These are phyloP conservation scores for Lytechinus pictus DNA, from an alignment of 35 echinoderm and acorn worm species.

Conservation along the genomic window DNA sequence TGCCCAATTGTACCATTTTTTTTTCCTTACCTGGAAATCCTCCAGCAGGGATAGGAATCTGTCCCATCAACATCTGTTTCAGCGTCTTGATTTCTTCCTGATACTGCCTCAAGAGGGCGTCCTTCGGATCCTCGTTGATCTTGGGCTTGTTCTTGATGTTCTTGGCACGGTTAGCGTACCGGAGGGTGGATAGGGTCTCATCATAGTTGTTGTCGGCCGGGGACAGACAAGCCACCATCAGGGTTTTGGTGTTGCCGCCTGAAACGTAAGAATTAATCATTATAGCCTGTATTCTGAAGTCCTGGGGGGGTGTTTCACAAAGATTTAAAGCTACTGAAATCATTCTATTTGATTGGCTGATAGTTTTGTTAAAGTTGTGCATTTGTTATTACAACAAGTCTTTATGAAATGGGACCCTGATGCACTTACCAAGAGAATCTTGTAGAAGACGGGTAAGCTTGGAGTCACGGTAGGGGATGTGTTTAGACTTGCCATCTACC, in stretches of 20 bases:
- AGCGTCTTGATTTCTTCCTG: slow-evolving; percentile 91
- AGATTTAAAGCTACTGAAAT: too few relatives aligned
- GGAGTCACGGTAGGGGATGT: slow-evolving; percentile 99
- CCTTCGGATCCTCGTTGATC: slow-evolving; percentile 99
- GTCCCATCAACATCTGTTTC: slow-evolving; percentile 87
- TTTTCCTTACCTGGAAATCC: slow-evolving; percentile 63
- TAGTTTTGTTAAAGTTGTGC: too few relatives aligned
- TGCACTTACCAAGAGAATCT: slow-evolving; percentile 84
- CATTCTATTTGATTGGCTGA: too few relatives aligned
- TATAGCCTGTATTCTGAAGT: too few relatives aligned
- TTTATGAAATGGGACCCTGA: too few relatives aligned
- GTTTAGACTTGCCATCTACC: slow-evolving; percentile 90
- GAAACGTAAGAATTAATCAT: neutral
- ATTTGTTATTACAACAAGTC: too few relatives aligned
- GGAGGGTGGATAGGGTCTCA: slow-evolving; percentile 87
- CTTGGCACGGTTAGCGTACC: slow-evolving; percentile 99
- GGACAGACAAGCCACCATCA: slow-evolving; percentile 94
- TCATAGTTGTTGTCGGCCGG: slow-evolving; percentile 96
- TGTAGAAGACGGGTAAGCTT: slow-evolving; percentile 95
- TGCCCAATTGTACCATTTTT: too few relatives aligned
- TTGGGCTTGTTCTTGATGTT: slow-evolving; percentile 99
- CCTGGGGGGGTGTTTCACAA: too few relatives aligned
- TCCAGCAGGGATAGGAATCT: slow-evolving; percentile 88
- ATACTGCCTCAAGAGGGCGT: slow-evolving; percentile 92
- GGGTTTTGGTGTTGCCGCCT: slow-evolving; percentile 82